Conservation (phyloP, 2,888 invertebrate genomes). For the Drosophila melanosoma region DNA sequence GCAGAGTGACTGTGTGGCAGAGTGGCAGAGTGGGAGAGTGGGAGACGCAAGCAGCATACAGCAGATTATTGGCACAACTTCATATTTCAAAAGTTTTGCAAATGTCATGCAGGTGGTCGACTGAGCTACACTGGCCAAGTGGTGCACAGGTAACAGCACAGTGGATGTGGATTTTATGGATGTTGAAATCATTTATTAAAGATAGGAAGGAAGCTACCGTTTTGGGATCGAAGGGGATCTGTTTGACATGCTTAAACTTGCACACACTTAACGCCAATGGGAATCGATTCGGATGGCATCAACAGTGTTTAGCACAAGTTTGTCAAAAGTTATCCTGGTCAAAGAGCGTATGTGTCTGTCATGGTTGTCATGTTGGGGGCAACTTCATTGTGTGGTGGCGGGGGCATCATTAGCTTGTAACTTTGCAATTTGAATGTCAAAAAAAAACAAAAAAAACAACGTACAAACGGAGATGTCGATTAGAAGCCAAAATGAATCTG, state of each 20-base stretch:
- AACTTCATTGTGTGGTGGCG: slow-evolving; percentile 52
- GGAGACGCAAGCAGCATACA: slow-evolving; percentile 4
- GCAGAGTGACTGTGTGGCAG: neutral
- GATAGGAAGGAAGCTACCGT: too few relatives aligned
- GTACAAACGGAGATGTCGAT: slow-evolving; percentile 30
- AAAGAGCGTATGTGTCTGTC: slow-evolving; percentile 1
- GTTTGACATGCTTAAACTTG: slow-evolving; percentile 53
- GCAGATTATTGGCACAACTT: slow-evolving; percentile 60
- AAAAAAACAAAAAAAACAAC: slow-evolving; percentile 45
- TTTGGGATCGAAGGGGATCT: slow-evolving; percentile 28
- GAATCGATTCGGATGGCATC: neutral
- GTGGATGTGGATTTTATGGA: slow-evolving; percentile 36
- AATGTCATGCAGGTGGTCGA: slow-evolving; percentile 59
- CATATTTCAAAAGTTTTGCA: slow-evolving; percentile 64
- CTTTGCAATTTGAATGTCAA: slow-evolving; percentile 68
- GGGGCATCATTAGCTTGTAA: slow-evolving; percentile 70
- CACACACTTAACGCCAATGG: slow-evolving; percentile 29
- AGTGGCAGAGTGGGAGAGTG: neutral
- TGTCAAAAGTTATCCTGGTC: neutral
- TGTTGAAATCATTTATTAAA: slow-evolving; percentile 50
- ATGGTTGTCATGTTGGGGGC: slow-evolving; percentile 56
- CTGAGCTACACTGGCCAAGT: neutral
- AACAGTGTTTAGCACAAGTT: slow-evolving; percentile 3
- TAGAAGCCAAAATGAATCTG: neutral
- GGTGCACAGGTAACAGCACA: slow-evolving; percentile 32